phyloP scores from a whole-genome alignment of 2,797 vertebrate species.

The Peromyscus nudipes region DNA sequence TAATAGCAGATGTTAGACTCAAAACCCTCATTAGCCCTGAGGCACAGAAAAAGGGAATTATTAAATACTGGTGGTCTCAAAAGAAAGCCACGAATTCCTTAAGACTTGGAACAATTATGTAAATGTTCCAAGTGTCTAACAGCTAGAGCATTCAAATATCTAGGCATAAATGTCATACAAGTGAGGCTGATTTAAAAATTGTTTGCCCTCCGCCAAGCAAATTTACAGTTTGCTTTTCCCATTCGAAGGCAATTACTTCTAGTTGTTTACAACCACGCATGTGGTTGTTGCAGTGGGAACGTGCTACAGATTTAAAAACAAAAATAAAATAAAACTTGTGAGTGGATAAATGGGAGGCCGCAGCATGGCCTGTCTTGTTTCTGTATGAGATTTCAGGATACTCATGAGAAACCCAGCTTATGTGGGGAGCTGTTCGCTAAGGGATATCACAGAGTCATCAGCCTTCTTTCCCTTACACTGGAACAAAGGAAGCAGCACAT shows the following conservation, averaged over 20 bases:
- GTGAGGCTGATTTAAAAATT: conserved; percentile 80
- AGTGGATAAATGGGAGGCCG: neutral
- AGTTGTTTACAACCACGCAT: conserved; percentile 75
- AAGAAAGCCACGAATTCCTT: conserved; percentile 60
- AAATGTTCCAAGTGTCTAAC: conserved; percentile 78
- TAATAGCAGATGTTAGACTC: conserved; percentile 44
- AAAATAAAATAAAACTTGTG: neutral
- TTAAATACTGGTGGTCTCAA: conserved; percentile 68
- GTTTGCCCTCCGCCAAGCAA: conserved; percentile 75
- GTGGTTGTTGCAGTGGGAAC: conserved; percentile 33
- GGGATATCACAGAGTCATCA: neutral
- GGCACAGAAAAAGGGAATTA: conserved; percentile 55
- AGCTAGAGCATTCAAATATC: conserved; percentile 74
- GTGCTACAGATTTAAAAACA: conserved; percentile 44
- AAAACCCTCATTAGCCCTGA: conserved; percentile 57
- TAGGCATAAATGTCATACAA: conserved; percentile 80
- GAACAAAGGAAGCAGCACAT: neutral
- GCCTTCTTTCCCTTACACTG: neutral
- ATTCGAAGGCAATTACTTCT: conserved; percentile 77
- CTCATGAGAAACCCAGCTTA: neutral
- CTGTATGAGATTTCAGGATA: neutral
- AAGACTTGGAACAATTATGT: conserved; percentile 76
- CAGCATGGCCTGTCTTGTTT: neutral
- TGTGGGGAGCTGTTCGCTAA: neutral
- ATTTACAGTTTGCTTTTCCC: conserved; percentile 76